Evolutionary conservation across 2,797 vertebrate genomes (phyloP), one percentile per base, ranked within the genome.

Genomic region (Melanogrammus aeglefinus): DNA sequence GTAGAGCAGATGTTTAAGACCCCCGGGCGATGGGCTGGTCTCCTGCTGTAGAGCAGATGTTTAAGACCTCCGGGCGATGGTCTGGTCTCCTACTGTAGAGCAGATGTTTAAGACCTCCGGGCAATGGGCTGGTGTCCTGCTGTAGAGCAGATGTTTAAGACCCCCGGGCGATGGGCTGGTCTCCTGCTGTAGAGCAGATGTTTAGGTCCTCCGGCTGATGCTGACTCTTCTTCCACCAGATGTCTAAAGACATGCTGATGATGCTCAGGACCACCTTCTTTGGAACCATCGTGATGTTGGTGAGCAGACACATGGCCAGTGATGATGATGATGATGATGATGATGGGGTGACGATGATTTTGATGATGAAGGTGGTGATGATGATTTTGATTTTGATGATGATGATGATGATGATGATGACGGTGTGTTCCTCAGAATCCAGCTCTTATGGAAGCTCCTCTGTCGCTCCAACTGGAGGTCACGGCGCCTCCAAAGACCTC

Each of bases 201-300:
- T 71, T 31, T 33, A 31, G 31, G 31, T 33, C 69, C 27, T 31
- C 69, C 13, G 3, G 69, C 2, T 71, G n/a, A 63, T 63, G 21
- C 16, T 63, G 24, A 12, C 10, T 76, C 2, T 0, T 72, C 14
- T 71, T 38, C 72, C 24, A 27, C 24, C 91, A 99, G 98, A 96
- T 99, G 92, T 93, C 98, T 5, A 95, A 95, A 75, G 97, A 99
- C 77, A 76, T 99, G 84, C 96, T 97, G 78, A 85, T 98, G 91
- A 83, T 99, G 86, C 87, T 99, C 81, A 96, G 96, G 81, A 96
- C 98, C 73, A 96, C 96, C 2, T 98, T 96, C 91, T 96, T 99
- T 0, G 97, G 95, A 73, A 89, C 93, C 76, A 95, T 99, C 4
- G 90, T 99, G 91, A 92, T 99, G 87, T 79, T 95, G 95, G 98